A percentile compares a stretch with the other conserved stretches of the same genome.
These are phyloP conservation scores for Cardinalis cardinalis DNA, from an alignment of 2,113 vertebrate species.

Conservation along the genomic window DNA sequence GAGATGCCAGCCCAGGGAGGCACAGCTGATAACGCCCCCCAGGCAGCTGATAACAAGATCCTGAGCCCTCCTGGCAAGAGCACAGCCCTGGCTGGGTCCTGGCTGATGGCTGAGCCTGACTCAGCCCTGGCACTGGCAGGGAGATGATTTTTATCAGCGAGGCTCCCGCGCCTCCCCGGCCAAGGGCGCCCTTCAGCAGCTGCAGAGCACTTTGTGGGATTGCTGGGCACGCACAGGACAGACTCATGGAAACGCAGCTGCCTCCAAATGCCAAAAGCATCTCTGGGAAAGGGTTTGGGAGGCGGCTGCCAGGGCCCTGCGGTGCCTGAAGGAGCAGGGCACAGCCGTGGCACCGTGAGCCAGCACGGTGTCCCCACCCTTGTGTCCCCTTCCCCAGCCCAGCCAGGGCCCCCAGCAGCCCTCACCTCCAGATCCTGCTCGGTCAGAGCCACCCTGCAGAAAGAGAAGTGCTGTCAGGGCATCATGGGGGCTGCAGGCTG, in stretches of 20 bases:
- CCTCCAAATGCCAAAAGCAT: background rate
- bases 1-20: background rate
- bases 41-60: background rate
- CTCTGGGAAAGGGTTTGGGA: background rate
- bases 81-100: background rate
- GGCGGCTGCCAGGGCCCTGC: constrained; percentile 6
- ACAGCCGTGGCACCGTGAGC: background rate
- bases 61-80: background rate
- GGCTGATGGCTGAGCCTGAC: background rate
- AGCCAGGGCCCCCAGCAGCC: accelerated
- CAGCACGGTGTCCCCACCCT: accelerated
- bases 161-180: background rate
- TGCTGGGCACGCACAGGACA: background rate
- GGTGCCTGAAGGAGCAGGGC: background rate
- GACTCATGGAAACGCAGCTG: background rate
- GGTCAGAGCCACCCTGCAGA: constrained; percentile 76
- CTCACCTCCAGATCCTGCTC: constrained; percentile 84
- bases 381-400: background rate
- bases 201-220: constrained; percentile 4
- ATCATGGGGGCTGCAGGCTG: accelerated
- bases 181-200: background rate
- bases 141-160: background rate
- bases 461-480: constrained; percentile 7
- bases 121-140: background rate
- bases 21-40: background rate